Percentiles rank a stretch among this genome's conserved stretches.
phyloP scores from a whole-genome alignment of 2,113 vertebrate genomes.

The Sterrhoptilus dennistouni region DNA sequence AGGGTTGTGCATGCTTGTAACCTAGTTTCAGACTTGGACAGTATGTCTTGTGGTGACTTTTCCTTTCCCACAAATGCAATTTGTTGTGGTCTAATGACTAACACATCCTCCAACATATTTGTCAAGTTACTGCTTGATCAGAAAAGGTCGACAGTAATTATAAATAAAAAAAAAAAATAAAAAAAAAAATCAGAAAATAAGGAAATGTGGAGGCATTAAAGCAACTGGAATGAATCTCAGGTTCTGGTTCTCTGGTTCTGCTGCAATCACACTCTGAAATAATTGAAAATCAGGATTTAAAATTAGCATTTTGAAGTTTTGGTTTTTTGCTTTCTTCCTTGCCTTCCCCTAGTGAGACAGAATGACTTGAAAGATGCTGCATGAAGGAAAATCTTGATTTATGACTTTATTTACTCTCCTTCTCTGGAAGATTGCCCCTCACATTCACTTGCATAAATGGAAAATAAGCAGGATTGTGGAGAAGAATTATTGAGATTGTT shows the following conservation, averaged over 20 bases:
- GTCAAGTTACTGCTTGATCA: not conserved
- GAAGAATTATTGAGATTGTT: not conserved
- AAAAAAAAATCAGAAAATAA: not conserved
- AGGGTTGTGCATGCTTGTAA: not conserved
- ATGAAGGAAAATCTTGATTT: not conserved
- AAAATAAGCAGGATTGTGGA: not conserved
- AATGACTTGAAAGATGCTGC: not conserved
- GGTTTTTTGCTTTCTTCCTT: not conserved
- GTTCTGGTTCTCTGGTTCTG: not conserved
- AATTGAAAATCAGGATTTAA: not conserved
- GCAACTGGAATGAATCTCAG: not conserved
- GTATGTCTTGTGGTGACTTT: not conserved
- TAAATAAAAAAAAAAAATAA: not conserved
- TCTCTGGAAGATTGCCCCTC: not conserved
- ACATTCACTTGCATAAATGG: not conserved
- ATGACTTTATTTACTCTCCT: not conserved
- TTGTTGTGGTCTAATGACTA: not conserved
- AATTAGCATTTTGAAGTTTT: not conserved
- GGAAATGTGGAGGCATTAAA: not conserved
- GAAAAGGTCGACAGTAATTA: not conserved
- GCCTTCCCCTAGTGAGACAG: not conserved
- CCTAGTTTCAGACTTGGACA: not conserved
- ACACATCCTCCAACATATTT: not conserved
- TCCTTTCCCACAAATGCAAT: not conserved
- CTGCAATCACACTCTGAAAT: not conserved